Evolutionary conservation across 1,140 invertebrate species (phyloP).

Genomic region (Aphidius gifuensis): DNA sequence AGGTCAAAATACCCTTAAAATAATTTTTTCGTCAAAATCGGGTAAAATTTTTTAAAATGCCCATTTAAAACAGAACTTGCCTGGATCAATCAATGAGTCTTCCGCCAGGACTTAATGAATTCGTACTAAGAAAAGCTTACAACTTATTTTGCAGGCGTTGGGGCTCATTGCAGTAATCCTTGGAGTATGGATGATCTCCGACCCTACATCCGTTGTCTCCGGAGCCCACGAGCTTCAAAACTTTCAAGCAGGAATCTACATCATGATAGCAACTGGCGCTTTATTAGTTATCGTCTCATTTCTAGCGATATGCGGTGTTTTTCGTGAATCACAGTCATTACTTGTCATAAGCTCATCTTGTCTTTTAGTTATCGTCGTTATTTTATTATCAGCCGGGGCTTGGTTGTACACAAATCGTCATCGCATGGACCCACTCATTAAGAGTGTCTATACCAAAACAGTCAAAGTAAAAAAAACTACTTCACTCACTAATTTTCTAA

Average conservation of each 20-base stretch:
- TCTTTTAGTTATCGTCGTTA: slow-evolving; percentile 73
- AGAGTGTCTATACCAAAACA: slow-evolving; percentile 62
- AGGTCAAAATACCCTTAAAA: too few relatives aligned
- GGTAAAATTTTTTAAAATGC: too few relatives aligned
- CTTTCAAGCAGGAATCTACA: slow-evolving; percentile 69
- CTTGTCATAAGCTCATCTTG: slow-evolving; percentile 76
- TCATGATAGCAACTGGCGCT: slow-evolving; percentile 74
- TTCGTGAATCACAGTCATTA: slow-evolving; percentile 82
- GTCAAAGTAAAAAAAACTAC: slow-evolving; percentile 53
- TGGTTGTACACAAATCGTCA: slow-evolving; percentile 71
- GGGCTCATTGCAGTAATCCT: slow-evolving; percentile 66
- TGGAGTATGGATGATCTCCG: slow-evolving; percentile 75
- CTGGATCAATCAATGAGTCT: too few relatives aligned
- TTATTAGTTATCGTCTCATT: slow-evolving; percentile 83
- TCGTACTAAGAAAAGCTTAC: too few relatives aligned
- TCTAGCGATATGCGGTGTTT: slow-evolving; percentile 87
- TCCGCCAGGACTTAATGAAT: too few relatives aligned
- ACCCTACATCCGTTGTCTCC: slow-evolving; percentile 70
- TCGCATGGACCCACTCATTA: slow-evolving; percentile 63
- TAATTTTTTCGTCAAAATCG: too few relatives aligned
- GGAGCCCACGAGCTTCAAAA: slow-evolving; percentile 67
- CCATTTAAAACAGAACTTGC: too few relatives aligned
- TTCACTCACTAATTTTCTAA: background rate
- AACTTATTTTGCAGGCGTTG: slow-evolving; percentile 65
- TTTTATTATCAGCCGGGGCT: slow-evolving; percentile 69